Conservation (phyloP, 2,888 invertebrate genomes). For the Zelleria hepariella region DNA sequence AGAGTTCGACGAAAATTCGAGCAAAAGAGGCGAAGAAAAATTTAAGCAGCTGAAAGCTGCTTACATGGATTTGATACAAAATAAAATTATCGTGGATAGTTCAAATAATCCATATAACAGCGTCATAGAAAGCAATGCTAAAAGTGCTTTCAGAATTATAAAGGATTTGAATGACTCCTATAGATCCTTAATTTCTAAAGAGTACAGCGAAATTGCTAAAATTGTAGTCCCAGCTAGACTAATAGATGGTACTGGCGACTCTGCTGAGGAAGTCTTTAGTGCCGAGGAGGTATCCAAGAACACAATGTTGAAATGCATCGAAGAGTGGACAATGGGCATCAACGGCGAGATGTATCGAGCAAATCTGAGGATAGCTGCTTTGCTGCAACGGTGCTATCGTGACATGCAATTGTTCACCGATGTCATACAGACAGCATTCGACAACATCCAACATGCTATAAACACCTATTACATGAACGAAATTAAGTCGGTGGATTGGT, state of each 20-base stretch:
- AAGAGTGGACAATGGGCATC: constrained; percentile 73
- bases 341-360: constrained; percentile 70
- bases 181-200: constrained; percentile 40
- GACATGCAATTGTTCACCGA: constrained; percentile 59
- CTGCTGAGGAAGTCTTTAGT: constrained; percentile 25
- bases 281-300: constrained; percentile 45
- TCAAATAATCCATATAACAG: constrained; percentile 57
- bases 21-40: constrained; percentile 52
- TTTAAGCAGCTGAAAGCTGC: constrained; percentile 42
- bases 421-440: constrained; percentile 53
- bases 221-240: constrained; percentile 36
- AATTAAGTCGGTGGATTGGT: constrained; percentile 58
- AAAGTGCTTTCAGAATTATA: constrained; percentile 43
- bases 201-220: constrained; percentile 50
- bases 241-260: constrained; percentile 34
- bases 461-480: constrained; percentile 56
- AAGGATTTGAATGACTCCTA: constrained; percentile 46
- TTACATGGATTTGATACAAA: constrained; percentile 48
- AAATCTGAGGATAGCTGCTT: constrained; percentile 45
- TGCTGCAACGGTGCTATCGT: constrained; percentile 47
- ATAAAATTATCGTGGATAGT: constrained; percentile 46
- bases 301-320: constrained; percentile 54
- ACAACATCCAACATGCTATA: constrained; percentile 52
- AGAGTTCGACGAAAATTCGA: constrained; percentile 42
- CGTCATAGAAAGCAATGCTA: constrained; percentile 54